These are phyloP conservation scores for Megalopta genalis DNA, from an alignment of 1,140 invertebrate genomes.

Conservation along the genomic window DNA sequence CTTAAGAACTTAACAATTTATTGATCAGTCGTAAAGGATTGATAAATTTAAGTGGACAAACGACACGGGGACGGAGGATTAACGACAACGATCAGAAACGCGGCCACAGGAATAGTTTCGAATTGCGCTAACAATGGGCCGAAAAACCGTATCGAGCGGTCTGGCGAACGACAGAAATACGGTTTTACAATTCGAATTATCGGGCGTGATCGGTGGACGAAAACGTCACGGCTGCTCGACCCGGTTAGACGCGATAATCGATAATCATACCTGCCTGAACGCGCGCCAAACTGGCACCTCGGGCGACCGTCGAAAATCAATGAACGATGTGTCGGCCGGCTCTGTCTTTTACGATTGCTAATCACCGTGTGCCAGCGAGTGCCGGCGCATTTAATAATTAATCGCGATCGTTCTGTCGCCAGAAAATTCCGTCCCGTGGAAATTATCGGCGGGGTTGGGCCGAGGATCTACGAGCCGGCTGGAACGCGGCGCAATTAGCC, in stretches of 20 bases:
- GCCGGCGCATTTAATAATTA: slow-evolving; percentile 40
- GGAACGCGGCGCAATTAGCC: slow-evolving; percentile 32
- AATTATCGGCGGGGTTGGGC: slow-evolving; percentile 17
- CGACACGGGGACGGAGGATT: no score
- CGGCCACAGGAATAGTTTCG: neutral
- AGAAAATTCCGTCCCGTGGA: slow-evolving; percentile 32
- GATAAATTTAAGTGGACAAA: no score
- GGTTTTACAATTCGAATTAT: slow-evolving; percentile 53
- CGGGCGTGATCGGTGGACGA: slow-evolving; percentile 34
- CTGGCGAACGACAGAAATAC: slow-evolving; percentile 24
- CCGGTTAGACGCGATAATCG: slow-evolving; percentile 46
- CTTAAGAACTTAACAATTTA: no score
- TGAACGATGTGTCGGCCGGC: slow-evolving; percentile 25
- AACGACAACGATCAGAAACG: neutral
- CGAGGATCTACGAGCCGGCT: slow-evolving; percentile 14
- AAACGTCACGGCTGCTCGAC: slow-evolving; percentile 47
- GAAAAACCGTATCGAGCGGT: slow-evolving; percentile 19
- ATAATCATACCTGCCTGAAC: slow-evolving; percentile 47
- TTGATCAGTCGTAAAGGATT: no score
- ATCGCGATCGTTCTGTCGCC: slow-evolving; percentile 25
- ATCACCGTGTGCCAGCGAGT: slow-evolving; percentile 20
- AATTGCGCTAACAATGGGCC: neutral
- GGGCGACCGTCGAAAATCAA: slow-evolving; percentile 44
- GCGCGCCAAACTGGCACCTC: slow-evolving; percentile 46
- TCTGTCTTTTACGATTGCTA: slow-evolving; percentile 47